A percentile compares a stretch with the other conserved stretches of the same genome.
These are phyloP conservation scores for Ceratoteleas bidentatus DNA, from an alignment of 1,140 invertebrate genomes.

Conservation along the genomic window DNA sequence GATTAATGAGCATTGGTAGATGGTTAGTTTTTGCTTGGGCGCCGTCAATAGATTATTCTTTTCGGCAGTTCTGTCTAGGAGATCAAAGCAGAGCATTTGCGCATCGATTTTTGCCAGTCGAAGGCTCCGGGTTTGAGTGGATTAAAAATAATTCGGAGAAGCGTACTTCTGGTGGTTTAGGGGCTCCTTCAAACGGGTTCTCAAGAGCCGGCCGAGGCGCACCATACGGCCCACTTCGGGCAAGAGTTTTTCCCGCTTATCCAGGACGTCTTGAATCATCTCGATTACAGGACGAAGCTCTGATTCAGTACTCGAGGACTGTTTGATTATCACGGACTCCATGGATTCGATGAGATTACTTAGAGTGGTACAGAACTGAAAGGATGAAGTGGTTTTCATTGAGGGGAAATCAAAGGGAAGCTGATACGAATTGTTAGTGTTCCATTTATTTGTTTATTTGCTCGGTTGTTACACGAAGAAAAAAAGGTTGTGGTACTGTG, in stretches of 20 bases:
- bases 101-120: background rate
- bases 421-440: no score
- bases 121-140: background rate
- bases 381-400: background rate
- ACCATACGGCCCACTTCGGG: conserved; percentile 89
- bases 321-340: conserved; percentile 58
- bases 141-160: conserved; percentile 47
- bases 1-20: no score
- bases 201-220: conserved; percentile 85
- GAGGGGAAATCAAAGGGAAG: no score
- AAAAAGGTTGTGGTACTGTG: no score
- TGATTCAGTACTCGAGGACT: conserved; percentile 44
- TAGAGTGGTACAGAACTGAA: conserved; percentile 83
- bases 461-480: no score
- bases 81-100: no score
- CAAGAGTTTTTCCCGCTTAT: conserved; percentile 85
- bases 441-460: no score
- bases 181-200: conserved; percentile 85
- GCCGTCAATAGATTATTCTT: no score
- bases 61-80: no score
- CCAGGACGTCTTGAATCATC: conserved; percentile 81
- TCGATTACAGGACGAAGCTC: conserved; percentile 29
- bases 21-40: no score
- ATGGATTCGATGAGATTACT: conserved; percentile 82
- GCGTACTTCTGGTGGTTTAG: conserved; percentile 77